Evolutionary conservation across 2,113 vertebrate species (phyloP).

Genomic region (Hystrix cristata): DNA sequence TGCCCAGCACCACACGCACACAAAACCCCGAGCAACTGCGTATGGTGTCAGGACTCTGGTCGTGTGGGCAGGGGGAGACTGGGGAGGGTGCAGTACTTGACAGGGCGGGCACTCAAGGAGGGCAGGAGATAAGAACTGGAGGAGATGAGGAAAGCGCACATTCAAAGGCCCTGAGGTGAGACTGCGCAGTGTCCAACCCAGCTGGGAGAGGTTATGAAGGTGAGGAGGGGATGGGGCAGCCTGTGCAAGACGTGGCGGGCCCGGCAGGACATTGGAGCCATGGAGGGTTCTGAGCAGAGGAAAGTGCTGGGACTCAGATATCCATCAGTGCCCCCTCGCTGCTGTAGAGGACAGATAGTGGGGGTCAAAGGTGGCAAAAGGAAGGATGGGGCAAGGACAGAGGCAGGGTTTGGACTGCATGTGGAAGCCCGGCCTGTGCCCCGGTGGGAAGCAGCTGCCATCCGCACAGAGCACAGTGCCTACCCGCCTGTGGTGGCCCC

Average conservation of each 20-base stretch:
- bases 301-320: not conserved
- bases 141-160: not conserved
- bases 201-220: not conserved
- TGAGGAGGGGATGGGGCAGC: not conserved
- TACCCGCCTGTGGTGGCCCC: fast-evolving
- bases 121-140: not conserved
- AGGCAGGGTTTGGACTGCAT: not conserved
- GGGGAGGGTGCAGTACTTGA: not conserved
- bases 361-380: too few species aligned
- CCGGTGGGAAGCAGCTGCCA: fast-evolving
- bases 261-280: not conserved
- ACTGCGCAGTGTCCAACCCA: too few species aligned
- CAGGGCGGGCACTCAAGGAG: not conserved
- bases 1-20: not conserved
- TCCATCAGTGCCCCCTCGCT: not conserved
- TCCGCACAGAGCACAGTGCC: fast-evolving
- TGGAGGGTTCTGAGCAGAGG: not conserved
- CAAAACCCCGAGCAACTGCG: not conserved
- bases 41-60: not conserved
- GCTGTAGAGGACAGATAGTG: not conserved
- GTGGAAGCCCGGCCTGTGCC: not conserved
- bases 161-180: not conserved
- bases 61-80: not conserved
- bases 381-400: not conserved
- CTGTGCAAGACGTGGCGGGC: not conserved